Percentiles rank a stretch among this genome's conserved stretches.
phyloP scores from a whole-genome alignment of 2,113 vertebrate genomes.

The Ptyas mucosa region DNA sequence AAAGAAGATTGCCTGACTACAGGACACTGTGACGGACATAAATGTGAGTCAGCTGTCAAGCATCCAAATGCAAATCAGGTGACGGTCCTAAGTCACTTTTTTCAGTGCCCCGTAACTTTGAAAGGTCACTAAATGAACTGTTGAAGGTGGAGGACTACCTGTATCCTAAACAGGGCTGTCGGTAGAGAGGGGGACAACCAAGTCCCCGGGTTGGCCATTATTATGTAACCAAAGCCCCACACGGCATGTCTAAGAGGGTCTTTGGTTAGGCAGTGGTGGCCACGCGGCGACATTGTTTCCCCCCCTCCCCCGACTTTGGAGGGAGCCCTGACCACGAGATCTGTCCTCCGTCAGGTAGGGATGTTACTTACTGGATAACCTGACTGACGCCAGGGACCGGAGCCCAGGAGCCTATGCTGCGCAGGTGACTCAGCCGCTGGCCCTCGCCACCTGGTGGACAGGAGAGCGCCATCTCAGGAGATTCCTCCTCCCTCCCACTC shows the following conservation, averaged over 20 bases:
- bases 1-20: too few species aligned
- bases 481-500: not conserved
- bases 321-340: not conserved
- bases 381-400: not conserved
- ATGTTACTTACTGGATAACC: constrained; percentile 20
- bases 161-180: too few species aligned
- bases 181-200: not conserved
- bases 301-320: too few species aligned
- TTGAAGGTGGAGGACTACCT: too few species aligned
- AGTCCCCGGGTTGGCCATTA: too few species aligned
- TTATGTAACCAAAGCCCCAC: not conserved
- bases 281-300: too few species aligned
- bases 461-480: not conserved
- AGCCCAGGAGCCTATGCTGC: constrained; percentile 18
- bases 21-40: too few species aligned
- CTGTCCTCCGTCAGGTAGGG: not conserved
- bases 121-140: too few species aligned
- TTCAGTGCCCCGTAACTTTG: too few species aligned
- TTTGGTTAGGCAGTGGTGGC: not conserved
- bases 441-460: not conserved
- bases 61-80: too few species aligned
- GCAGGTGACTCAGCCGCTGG: constrained; percentile 1
- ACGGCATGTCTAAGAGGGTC: not conserved
- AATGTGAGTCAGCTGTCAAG: too few species aligned
- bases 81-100: too few species aligned